Base-by-base conservation (phyloP, 1,140 invertebrate species). In the Neodiprion pinetum region DNA sequence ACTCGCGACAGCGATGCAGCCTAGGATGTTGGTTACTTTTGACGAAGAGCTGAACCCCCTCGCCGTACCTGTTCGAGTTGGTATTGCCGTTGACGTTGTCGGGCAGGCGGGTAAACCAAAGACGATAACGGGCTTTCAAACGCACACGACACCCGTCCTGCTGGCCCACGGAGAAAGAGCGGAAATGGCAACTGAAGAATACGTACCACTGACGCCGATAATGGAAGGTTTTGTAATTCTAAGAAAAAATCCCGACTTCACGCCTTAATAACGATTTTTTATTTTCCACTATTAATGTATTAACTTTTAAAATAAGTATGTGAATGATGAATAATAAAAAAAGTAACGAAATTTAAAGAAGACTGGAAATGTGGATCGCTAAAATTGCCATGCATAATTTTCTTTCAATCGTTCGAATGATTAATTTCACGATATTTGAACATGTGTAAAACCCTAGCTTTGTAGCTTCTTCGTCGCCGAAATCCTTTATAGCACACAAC, bases 171-270 rank as follows among this genome's bases (percentile, higher is more conserved):
- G 99, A 9, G 99, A 99, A 89, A 90, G 98, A 78, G 99, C 98
- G 4, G 99, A 99, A 88, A 89, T 99, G 23, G 98, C 99, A 0
- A 99, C 97, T 0, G 99, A 99, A 87, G 99, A 99, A 90, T 99
- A 98, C 87, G 89, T 96, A 80, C 93, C 98, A 0, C 89, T 99
- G 2, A 98, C 98, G 0, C 97, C 98, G 0, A 95, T 99, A 69
- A 96, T 99, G 94, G 99, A 99, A 91, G 98, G 99, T 68, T 99
- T 99, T 89, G 98, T 99, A 70, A 99, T 99, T 86, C 91, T 99
- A 72, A 94, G 96, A 86, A 99, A 99, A 89, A 99, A 99, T 89
- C 94, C 94, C 14, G 91, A 95, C 75, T 91, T 90, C 77, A 83
- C 86, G 80, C 87, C 88, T 70, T 90, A 87, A 74, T 75, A 17